Conservation (phyloP, 2,888 invertebrate species). For the Malachius bipustulatus region DNA sequence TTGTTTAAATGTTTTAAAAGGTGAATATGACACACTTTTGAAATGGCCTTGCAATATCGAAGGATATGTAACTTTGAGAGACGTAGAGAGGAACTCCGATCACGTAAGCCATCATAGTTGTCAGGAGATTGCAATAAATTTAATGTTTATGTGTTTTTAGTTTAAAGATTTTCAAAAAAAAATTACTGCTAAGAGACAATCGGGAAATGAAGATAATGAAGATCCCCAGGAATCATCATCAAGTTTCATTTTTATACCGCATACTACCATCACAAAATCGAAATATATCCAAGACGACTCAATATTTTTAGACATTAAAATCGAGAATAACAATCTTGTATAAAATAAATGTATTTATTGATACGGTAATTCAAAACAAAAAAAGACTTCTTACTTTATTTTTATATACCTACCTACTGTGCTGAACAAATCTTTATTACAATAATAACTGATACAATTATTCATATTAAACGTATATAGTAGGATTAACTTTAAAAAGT, state of each 20-base stretch:
- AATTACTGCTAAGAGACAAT: conserved; percentile 43
- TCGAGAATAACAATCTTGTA: conserved; percentile 27
- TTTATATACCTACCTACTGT: too few species aligned
- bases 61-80: conserved; percentile 52
- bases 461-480: too few species aligned
- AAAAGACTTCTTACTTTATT: too few species aligned
- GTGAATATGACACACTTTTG: conserved; percentile 58
- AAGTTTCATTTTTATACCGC: conserved; percentile 56
- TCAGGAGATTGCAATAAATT: not conserved
- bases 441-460: too few species aligned
- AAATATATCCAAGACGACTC: conserved; percentile 48
- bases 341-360: too few species aligned
- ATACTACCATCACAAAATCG: conserved; percentile 47
- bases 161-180: conserved; percentile 52
- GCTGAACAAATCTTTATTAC: too few species aligned
- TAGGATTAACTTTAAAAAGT: too few species aligned
- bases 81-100: conserved; percentile 37
- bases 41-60: conserved; percentile 62
- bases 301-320: conserved; percentile 47
- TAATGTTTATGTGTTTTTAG: conserved; percentile 28
- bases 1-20: conserved; percentile 54
- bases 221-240: conserved; percentile 38
- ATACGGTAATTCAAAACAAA: too few species aligned
- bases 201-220: conserved; percentile 35
- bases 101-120: conserved; percentile 23